Evolutionary conservation across 1,140 invertebrate species (phyloP), one percentile per base, ranked within the genome.

Genomic region (Eueides isabella): DNA sequence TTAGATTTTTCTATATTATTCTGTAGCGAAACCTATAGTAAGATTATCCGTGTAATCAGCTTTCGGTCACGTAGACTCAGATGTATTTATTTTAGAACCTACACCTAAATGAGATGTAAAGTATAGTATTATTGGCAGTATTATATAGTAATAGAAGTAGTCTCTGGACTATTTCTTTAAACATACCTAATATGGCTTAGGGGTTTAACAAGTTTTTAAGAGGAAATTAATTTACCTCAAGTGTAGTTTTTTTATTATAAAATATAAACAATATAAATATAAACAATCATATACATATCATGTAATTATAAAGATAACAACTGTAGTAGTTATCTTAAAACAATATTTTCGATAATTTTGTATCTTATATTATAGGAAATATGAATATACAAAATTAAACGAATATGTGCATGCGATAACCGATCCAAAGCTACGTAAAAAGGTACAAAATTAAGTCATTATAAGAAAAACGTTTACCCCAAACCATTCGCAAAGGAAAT

Each of bases 401-500:
- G 48, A 19, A 55, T 19, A 16, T n/a, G n/a, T n/a, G n/a, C n/a
- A n/a, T n/a, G n/a, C n/a, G n/a, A n/a, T n/a, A n/a, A n/a, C 35
- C 19, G 48, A 55, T 55, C 48, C 7, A 26, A 55, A 55, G 11
- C 19, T 2, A 55, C 48, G 48, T 55, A 55, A 55, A 55, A 23
- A 55, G 48, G 19, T 26, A 26, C 48, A 11, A 26, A 55, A 55
- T 55, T 23, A 55, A 23, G 48, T 55, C 48, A 26, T 55, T n/a
- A 55, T 55, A 26, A 55, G 48, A 55, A 55, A 55, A 55, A 5
- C 48, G 48, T 55, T 55, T 14, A 55, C 48, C 0, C 12, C 19
- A 7, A 55, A 55, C 48, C 48, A 26, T 55, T 55, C 48, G 9
- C n/a, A 26, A 55, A 55, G 48, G 48, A 63, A 68, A 30, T 68